Conservation (phyloP, 2,888 invertebrate species). For the Tiliacea citrago region DNA sequence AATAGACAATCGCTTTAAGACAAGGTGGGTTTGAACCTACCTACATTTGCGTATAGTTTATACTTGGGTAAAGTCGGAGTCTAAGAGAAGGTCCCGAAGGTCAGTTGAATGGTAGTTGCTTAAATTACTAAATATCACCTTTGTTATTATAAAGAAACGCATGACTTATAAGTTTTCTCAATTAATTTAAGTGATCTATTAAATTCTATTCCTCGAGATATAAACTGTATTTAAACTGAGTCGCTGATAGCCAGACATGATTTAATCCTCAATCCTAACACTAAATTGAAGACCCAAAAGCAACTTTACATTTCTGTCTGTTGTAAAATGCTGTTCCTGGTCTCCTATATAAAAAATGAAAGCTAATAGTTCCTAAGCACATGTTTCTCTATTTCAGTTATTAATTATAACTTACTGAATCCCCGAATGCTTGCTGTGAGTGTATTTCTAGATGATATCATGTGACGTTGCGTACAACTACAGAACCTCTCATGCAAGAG, state of each 20-base stretch:
- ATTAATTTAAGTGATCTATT: background rate
- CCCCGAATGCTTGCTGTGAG: background rate
- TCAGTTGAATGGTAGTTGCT: background rate
- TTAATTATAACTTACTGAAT: background rate
- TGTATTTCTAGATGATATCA: slow-evolving; percentile 26
- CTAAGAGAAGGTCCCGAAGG: background rate
- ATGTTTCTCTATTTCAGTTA: background rate
- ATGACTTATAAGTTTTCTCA: background rate
- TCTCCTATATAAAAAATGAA: background rate
- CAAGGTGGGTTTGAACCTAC: slow-evolving; percentile 4
- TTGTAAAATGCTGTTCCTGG: background rate
- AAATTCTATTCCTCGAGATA: background rate
- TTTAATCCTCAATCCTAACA: background rate
- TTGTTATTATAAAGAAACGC: background rate
- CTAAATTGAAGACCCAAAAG: background rate
- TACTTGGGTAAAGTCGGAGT: slow-evolving; percentile 1
- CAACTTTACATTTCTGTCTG: background rate
- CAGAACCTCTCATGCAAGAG: background rate
- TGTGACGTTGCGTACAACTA: slow-evolving; percentile 31
- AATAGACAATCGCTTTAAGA: slow-evolving; percentile 42
- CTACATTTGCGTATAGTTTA: slow-evolving; percentile 2
- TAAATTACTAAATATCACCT: background rate
- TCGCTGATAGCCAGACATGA: background rate
- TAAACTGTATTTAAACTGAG: background rate
- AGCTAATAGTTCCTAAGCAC: background rate